Evolutionary conservation across 2,888 invertebrate species (phyloP), one percentile per base, ranked within the genome.

Genomic region (Ennomos erosarius): DNA sequence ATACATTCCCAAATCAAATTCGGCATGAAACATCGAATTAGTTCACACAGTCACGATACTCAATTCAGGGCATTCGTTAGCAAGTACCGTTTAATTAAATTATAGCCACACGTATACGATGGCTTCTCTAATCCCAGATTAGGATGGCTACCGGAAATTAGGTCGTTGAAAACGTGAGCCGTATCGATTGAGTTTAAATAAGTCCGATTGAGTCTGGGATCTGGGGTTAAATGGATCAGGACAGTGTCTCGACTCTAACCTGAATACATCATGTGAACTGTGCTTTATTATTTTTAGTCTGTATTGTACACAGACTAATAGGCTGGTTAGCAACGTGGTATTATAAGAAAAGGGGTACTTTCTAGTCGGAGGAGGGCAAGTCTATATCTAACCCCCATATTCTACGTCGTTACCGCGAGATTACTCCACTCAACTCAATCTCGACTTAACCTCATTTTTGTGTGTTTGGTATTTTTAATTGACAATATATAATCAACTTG

Each of bases 51-150:
- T 26, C 26, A 6, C 26, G 6, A 26, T 6, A 26, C 26, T 26
- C 26, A 61, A 63, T 55, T 65, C 58, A 60, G 69, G 69, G 62
- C 67, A 65, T 62, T 58, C 50, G 58, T 39, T 53, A 36, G 42
- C 42, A 26, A 55, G 60, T 42, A 59, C 50, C 61, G 55, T 64
- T 64, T 67, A 67, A 67, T 69, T 65, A 59, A 69, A 69, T 69
- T 67, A 69, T 52, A 57, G 46, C 59, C 46, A 54, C 64, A 61
- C 62, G 64, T 62, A 60, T 65, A 48, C 33, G 10, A 43, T 73
- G 72, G 78, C 75, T 75, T 74, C 70, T 67, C 70, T 77, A 78
- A 82, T 75, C 77, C 74, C 74, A 75, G 80, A 79, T 81, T 79
- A 75, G 73, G 62, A 69, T 62, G 73, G 70, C 71, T 65, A 54